A percentile compares a stretch with the other conserved stretches of the same genome.
Conservation (phyloP, 2,113 vertebrate genomes). For the Origma solitaria region DNA sequence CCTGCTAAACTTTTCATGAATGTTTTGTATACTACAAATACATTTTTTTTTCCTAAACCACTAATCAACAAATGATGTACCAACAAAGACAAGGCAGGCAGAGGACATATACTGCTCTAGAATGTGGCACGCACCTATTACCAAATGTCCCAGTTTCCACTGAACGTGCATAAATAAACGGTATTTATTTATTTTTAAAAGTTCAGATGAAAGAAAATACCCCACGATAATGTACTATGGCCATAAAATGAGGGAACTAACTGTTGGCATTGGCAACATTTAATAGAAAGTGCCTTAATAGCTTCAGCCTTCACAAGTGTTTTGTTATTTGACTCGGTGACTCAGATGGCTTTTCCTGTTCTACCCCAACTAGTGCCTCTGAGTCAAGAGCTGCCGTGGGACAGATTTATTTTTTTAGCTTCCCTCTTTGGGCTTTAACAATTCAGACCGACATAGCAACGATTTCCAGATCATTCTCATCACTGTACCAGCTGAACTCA, state of each 20-base stretch:
- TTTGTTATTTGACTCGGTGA: background rate
- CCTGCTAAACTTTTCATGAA: background rate
- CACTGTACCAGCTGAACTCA: background rate
- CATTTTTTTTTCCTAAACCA: background rate
- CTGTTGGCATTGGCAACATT: background rate
- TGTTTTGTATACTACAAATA: background rate
- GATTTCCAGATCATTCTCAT: background rate
- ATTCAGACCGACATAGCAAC: background rate
- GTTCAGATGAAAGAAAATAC: background rate
- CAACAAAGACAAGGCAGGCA: background rate
- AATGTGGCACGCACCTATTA: fast-evolving
- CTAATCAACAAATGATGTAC: background rate
- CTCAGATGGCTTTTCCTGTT: background rate
- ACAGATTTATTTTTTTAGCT: background rate
- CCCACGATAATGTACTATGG: fast-evolving
- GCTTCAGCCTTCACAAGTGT: background rate
- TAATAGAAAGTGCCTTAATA: background rate
- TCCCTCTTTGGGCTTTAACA: background rate
- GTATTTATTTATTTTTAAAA: background rate
- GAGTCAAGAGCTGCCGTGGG: background rate
- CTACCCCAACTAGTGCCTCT: background rate
- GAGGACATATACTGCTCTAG: background rate
- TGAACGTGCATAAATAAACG: background rate
- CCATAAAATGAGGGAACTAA: background rate
- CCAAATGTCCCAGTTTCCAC: background rate